A percentile compares a stretch with the other conserved stretches of the same genome.
These are phyloP conservation scores for Prenolepis imparis DNA, from an alignment of 2,888 invertebrate species.

Conservation along the genomic window DNA sequence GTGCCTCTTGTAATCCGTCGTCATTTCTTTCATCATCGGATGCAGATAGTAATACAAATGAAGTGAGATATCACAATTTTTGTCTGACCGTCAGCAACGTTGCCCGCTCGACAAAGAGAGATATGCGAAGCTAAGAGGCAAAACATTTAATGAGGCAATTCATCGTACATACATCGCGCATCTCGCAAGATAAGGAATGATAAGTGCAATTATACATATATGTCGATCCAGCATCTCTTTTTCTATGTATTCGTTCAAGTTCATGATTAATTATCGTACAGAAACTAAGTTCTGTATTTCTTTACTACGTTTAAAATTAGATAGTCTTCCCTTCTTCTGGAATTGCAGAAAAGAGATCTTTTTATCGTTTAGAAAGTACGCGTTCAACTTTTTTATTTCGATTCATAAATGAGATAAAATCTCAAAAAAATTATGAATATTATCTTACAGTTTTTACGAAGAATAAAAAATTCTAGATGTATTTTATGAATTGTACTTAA, in stretches of 20 bases:
- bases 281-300: constrained; percentile 14
- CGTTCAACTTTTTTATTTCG: neutral
- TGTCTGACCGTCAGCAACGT: constrained; percentile 6
- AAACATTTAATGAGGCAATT: constrained; percentile 60
- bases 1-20: constrained; percentile 27
- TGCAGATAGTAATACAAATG: constrained; percentile 31
- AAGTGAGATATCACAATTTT: constrained; percentile 57
- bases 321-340: neutral
- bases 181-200: constrained; percentile 38
- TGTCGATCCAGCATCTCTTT: constrained; percentile 36
- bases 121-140: constrained; percentile 31
- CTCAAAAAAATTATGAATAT: neutral
- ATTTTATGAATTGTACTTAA: neutral
- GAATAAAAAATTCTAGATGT: neutral
- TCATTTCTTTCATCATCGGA: constrained; percentile 42
- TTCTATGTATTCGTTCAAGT: constrained; percentile 19
- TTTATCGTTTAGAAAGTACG: neutral
- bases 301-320: neutral
- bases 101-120: constrained; percentile 15
- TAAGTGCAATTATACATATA: constrained; percentile 54
- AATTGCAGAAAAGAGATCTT: neutral
- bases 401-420: neutral
- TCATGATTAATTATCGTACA: constrained; percentile 30
- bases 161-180: constrained; percentile 35
- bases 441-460: neutral